A percentile compares a stretch with the other conserved stretches of the same genome.
Evolutionary conservation across 2,888 invertebrate species (phyloP).

Genomic region (Ophion obscuratus): DNA sequence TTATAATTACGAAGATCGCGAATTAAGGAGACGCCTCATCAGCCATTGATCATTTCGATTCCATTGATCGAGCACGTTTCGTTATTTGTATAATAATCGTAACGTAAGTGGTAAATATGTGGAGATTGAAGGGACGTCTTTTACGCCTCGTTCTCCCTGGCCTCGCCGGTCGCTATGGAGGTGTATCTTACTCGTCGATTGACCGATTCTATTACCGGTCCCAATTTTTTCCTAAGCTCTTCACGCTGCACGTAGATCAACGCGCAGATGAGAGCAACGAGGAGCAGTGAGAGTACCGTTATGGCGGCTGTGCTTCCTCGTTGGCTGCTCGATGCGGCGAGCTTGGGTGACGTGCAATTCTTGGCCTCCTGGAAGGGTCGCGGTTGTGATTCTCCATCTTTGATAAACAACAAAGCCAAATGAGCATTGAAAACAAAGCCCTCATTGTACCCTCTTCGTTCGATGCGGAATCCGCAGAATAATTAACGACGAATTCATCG

Average conservation of each 20-base stretch:
- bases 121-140: neutral
- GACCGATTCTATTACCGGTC: slow-evolving; percentile 88
- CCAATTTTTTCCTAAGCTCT: slow-evolving; percentile 86
- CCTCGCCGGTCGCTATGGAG: slow-evolving; percentile 88
- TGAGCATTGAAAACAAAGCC: slow-evolving; percentile 1
- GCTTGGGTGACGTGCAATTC: slow-evolving; percentile 70
- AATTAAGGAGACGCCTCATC: neutral
- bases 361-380: slow-evolving; percentile 75
- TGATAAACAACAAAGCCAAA: slow-evolving; percentile 38
- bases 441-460: no score
- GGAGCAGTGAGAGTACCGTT: slow-evolving; percentile 80
- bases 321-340: slow-evolving; percentile 61
- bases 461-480: neutral
- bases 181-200: slow-evolving; percentile 90
- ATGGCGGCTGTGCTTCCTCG: slow-evolving; percentile 74
- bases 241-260: slow-evolving; percentile 88
- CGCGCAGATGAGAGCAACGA: slow-evolving; percentile 86
- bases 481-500: neutral
- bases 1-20: neutral
- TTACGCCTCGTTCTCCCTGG: slow-evolving; percentile 82
- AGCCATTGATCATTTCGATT: neutral
- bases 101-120: neutral
- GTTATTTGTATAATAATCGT: neutral
- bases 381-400: slow-evolving; percentile 46
- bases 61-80: neutral